These are phyloP conservation scores for Drosophila aldrichi DNA, from an alignment of 2,888 invertebrate genomes.

Conservation along the genomic window DNA sequence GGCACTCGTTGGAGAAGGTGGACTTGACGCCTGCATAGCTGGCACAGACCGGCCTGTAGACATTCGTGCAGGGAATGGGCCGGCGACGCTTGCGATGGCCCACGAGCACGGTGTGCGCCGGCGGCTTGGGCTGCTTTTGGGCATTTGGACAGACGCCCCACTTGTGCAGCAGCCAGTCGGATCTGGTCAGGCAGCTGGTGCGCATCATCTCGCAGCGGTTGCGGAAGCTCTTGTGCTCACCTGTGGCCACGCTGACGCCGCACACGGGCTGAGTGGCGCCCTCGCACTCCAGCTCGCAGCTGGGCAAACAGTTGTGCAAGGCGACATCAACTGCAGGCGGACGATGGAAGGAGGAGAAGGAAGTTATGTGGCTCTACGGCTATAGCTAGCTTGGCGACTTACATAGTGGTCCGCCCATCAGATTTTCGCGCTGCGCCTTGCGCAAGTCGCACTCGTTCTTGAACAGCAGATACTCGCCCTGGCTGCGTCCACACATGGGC, in stretches of 20 bases:
- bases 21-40: conserved; percentile 78
- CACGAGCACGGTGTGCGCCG: conserved; percentile 32
- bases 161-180: conserved; percentile 58
- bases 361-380: fast-evolving
- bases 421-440: conserved; percentile 66
- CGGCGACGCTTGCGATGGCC: conserved; percentile 36
- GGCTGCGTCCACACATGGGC: conserved; percentile 66
- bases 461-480: conserved; percentile 67
- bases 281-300: conserved; percentile 65
- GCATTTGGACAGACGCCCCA: conserved; percentile 51
- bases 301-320: conserved; percentile 53
- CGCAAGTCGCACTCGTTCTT: conserved; percentile 71
- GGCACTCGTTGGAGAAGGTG: conserved; percentile 78
- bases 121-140: conserved; percentile 14
- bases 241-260: conserved; percentile 51
- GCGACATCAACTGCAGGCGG: conserved; percentile 51
- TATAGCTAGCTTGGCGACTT: conserved; percentile 20
- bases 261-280: conserved; percentile 57
- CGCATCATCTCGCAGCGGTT: conserved; percentile 72
- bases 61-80: conserved; percentile 70
- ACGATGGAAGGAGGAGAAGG: neutral
- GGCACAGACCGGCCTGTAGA: conserved; percentile 79
- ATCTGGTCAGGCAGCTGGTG: conserved; percentile 52
- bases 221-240: conserved; percentile 55
- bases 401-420: conserved; percentile 50